Percentiles rank a stretch among this genome's conserved stretches.
phyloP scores from a whole-genome alignment of 1,140 invertebrate species.

The Drosophila sucinea region DNA sequence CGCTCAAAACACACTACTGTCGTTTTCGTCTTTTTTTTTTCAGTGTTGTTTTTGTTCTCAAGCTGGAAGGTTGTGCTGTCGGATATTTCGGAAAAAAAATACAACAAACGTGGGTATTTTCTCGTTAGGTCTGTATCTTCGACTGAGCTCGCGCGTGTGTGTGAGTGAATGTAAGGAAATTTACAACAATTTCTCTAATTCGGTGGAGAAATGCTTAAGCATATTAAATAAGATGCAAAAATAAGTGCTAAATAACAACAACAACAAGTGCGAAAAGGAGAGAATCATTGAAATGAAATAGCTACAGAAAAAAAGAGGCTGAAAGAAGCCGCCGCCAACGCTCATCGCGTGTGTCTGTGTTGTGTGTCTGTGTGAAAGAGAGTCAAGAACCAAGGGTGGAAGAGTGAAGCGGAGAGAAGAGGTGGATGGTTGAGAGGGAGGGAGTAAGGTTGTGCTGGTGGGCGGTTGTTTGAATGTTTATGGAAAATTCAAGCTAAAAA shows the following conservation, averaged over 20 bases:
- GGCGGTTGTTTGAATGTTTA: constrained; percentile 43
- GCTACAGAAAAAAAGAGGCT: too few species aligned
- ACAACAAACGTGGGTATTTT: too few species aligned
- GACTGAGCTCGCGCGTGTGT: background rate
- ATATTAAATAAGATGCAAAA: background rate
- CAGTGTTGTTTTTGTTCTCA: background rate
- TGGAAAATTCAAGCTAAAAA: constrained; percentile 26
- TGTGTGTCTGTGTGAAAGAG: constrained; percentile 48
- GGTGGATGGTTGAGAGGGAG: constrained; percentile 4
- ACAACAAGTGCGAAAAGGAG: constrained; percentile 12
- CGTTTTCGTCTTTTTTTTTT: background rate
- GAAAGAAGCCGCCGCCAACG: constrained; percentile 66
- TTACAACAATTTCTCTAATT: background rate
- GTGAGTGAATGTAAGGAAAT: background rate
- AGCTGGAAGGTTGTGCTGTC: background rate
- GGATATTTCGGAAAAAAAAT: background rate
- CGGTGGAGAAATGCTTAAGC: background rate
- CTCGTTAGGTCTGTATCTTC: background rate
- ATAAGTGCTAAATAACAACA: constrained; percentile 6
- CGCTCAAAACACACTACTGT: too few species aligned
- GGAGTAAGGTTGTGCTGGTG: constrained; percentile 49
- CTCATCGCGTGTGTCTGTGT: constrained; percentile 13
- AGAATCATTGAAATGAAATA: background rate
- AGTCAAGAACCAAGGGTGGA: constrained; percentile 25
- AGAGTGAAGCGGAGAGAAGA: constrained; percentile 22